These are phyloP conservation scores for Melipona quadrifasciata DNA, from an alignment of 1,140 invertebrate genomes.

Conservation along the genomic window DNA sequence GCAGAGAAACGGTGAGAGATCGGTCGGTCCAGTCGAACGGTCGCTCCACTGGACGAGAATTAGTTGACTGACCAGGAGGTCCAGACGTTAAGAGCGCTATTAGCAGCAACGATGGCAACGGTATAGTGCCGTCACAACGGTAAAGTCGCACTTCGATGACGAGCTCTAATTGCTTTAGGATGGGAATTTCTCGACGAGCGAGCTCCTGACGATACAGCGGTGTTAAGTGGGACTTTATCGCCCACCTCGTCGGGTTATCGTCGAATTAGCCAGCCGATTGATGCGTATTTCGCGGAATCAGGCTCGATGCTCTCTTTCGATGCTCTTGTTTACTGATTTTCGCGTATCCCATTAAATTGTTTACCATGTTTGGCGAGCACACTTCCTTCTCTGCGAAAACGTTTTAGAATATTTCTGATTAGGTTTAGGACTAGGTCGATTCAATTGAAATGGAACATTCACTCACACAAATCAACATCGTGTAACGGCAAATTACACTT, in stretches of 20 bases:
- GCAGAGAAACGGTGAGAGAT: not conserved
- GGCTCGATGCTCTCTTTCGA: no score
- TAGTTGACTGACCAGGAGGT: conserved; percentile 5
- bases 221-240: conserved; percentile 49
- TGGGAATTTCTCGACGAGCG: conserved; percentile 42
- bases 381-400: no score
- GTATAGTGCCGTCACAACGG: conserved; percentile 11
- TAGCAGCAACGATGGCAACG: conserved; percentile 30
- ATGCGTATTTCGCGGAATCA: not conserved
- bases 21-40: conserved; percentile 35
- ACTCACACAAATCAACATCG: no score
- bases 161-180: conserved; percentile 58
- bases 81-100: conserved; percentile 43
- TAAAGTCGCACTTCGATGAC: conserved; percentile 56
- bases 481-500: no score
- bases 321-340: not conserved
- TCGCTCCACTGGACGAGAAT: conserved; percentile 47
- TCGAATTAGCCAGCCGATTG: conserved; percentile 34
- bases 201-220: conserved; percentile 23
- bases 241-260: conserved; percentile 27
- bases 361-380: no score
- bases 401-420: no score
- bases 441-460: no score
- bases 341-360: no score
- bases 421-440: no score